Evolutionary conservation across 2,888 invertebrate species (phyloP), one percentile per base, ranked within the genome.

Genomic region (Rotaria sp.): DNA sequence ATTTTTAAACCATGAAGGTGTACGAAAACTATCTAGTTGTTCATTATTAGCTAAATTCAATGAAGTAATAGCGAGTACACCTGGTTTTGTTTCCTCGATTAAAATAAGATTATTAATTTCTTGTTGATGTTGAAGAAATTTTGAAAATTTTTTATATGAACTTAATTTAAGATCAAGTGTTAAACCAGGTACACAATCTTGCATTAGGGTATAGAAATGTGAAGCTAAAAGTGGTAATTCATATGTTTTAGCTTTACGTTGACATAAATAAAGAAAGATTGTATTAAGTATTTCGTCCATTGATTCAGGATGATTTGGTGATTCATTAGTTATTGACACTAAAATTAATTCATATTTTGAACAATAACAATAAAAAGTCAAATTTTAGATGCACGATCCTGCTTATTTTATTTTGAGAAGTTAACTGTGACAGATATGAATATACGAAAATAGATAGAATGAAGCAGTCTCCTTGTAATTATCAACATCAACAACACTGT

Each of bases 61-160:
- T 45, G 80, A 80, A 24, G 3, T 45, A 8, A 80, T 80, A 10
- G 80, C 41, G 10, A 80, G 80, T 80, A 80, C 80, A 80, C 80
- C 80, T n/a, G 41, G 41, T 45, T 80, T 80, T 7, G n/a, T 80
- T 41, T 80, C 80, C 45, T 80, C 80, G 15, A 80, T n/a, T 15
- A 26, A n/a, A 26, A 80, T 80, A 45, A 80, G 24, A 80, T 45
- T 26, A 80, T 80, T 41, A 10, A 80, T 80, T n/a, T 80, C 13
- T 80, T 80, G 80, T 80, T 80, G 80, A 80, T 80, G n/a, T 80
- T 80, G 45, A 15, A 80, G 80, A 80, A 80, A 80, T 45, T 80
- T 80, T 3, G 45, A 41, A 45, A 80, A 80, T 15, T 80, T 80
- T 18, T 80, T 80, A 45, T 80, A 18, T 11, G 80, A 80, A 45